A percentile compares a stretch with the other conserved stretches of the same genome.
phyloP scores from a whole-genome alignment of 2,888 invertebrate species.

The Gasteruption jaculator region DNA sequence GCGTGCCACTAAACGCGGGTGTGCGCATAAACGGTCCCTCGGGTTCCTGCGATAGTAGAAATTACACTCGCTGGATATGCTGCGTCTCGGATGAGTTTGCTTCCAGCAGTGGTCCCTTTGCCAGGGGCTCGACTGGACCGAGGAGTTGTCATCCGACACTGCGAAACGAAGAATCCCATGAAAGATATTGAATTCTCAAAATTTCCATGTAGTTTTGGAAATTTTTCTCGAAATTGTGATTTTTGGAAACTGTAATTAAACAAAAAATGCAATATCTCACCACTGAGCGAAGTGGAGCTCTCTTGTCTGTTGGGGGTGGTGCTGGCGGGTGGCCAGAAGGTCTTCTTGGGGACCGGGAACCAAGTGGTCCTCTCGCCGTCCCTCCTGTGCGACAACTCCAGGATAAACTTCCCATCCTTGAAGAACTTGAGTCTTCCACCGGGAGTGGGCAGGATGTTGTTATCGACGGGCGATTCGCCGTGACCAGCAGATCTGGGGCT shows the following conservation, averaged over 20 bases:
- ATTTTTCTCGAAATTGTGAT: neutral
- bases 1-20: conserved; percentile 52
- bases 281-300: conserved; percentile 77
- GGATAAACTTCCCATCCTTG: conserved; percentile 87
- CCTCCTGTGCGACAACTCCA: conserved; percentile 74
- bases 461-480: conserved; percentile 44
- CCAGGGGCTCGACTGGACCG: conserved; percentile 87
- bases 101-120: conserved; percentile 89
- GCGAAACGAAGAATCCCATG: conserved; percentile 27
- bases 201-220: conserved; percentile 1
- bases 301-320: conserved; percentile 67
- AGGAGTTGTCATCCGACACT: conserved; percentile 88
- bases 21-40: conserved; percentile 49
- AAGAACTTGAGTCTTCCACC: conserved; percentile 78
- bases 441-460: conserved; percentile 49
- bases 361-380: conserved; percentile 81
- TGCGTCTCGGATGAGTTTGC: conserved; percentile 71
- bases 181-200: conserved; percentile 8
- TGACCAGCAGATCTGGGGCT: conserved; percentile 41
- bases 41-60: conserved; percentile 65
- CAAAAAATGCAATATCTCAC: conserved; percentile 52
- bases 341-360: conserved; percentile 86
- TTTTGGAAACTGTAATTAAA: too few relatives aligned
- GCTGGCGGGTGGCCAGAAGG: conserved; percentile 79
- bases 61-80: conserved; percentile 70